Conservation (phyloP, 2,888 invertebrate species). For the Thecophora atra region DNA sequence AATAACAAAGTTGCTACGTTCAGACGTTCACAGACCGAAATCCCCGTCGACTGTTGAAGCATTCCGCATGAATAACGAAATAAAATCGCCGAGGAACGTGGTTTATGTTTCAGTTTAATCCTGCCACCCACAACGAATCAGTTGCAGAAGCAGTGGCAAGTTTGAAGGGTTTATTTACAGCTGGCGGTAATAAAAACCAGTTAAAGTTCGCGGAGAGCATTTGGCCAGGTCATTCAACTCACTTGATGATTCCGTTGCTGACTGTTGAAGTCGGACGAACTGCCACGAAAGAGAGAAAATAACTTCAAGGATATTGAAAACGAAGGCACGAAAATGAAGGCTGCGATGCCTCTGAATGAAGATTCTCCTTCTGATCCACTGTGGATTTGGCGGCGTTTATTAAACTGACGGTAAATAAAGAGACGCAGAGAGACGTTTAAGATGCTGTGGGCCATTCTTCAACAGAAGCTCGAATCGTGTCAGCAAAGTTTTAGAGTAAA, state of each 20-base stretch:
- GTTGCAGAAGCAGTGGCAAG: background rate
- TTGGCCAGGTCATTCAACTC: slow-evolving; percentile 9
- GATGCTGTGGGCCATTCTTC: no score
- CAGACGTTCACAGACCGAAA: background rate
- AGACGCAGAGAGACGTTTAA: no score
- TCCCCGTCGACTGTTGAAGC: background rate
- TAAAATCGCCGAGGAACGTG: background rate
- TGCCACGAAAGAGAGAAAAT: background rate
- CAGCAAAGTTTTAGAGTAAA: no score
- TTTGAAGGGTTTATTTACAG: background rate
- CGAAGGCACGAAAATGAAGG: background rate
- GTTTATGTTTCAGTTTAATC: background rate
- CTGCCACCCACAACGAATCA: background rate
- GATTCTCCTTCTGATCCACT: no score
- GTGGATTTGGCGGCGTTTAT: no score
- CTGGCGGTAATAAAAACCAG: background rate
- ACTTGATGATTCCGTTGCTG: background rate
- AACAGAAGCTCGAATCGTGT: no score
- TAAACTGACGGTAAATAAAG: no score
- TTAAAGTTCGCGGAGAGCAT: background rate
- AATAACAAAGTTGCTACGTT: slow-evolving; percentile 1
- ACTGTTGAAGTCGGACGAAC: background rate
- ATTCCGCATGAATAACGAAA: background rate
- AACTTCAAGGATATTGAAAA: background rate
- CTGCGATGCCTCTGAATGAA: no score